phyloP scores from a whole-genome alignment of 1,140 invertebrate genomes.

The Cherax quadricarinatus region DNA sequence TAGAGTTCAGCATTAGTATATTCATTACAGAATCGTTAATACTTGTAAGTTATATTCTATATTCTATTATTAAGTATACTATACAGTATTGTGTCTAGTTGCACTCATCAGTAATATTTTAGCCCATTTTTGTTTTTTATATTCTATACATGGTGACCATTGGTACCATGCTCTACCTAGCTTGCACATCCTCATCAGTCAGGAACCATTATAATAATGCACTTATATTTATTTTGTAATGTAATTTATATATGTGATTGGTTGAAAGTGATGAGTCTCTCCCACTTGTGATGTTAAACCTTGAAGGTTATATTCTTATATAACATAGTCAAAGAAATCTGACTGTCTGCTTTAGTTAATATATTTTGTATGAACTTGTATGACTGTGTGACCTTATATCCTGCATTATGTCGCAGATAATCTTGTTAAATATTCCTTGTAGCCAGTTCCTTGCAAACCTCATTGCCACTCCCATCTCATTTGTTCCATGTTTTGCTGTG shows the following conservation, averaged over 20 bases:
- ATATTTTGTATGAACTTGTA: background rate
- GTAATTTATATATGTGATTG: background rate
- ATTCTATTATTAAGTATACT: no score
- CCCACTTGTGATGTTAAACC: background rate
- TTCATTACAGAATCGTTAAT: no score
- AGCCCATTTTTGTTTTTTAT: background rate
- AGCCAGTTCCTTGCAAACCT: background rate
- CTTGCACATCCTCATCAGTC: background rate
- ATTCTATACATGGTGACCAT: background rate
- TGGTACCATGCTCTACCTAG: background rate
- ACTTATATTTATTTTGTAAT: background rate
- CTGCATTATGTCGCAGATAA: background rate
- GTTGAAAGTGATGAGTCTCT: background rate
- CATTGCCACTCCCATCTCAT: background rate
- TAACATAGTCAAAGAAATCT: background rate
- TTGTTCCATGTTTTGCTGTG: conserved; percentile 17
- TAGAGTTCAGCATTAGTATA: no score
- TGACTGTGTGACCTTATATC: background rate
- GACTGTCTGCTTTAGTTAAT: background rate
- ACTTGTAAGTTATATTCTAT: no score
- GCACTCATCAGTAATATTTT: background rate
- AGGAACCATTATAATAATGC: background rate
- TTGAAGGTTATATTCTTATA: background rate
- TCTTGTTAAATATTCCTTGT: background rate
- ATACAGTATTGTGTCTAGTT: no score